Conservation (phyloP, 2,113 vertebrate species). For the Vidua chalybeata region DNA sequence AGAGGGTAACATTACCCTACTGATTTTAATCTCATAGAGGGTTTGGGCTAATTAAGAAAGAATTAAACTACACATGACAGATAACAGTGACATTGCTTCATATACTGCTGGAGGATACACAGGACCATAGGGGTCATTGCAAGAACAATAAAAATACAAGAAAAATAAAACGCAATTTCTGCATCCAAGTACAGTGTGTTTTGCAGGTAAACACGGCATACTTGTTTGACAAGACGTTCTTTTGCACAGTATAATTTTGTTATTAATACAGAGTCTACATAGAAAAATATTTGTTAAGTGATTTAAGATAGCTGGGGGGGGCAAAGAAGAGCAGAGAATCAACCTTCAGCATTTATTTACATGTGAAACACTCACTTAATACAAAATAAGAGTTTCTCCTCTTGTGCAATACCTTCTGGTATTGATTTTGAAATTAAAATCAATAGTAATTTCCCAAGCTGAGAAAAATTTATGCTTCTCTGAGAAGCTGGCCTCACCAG, state of each 20-base stretch:
- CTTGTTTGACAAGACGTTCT: not conserved
- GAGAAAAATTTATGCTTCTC: not conserved
- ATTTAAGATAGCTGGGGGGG: not conserved
- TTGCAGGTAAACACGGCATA: not conserved
- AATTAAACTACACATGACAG: not conserved
- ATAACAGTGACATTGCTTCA: not conserved
- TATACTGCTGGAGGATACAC: not conserved
- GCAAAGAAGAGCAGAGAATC: not conserved
- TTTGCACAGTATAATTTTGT: not conserved
- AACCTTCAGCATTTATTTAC: not conserved
- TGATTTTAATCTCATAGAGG: not conserved
- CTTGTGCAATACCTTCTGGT: not conserved
- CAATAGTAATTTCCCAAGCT: not conserved
- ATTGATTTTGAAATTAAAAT: not conserved
- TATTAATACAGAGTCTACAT: not conserved
- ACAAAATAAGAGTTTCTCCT: not conserved
- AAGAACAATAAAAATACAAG: not conserved
- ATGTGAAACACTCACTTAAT: not conserved
- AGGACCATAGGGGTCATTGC: not conserved
- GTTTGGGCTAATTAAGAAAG: slow-evolving; percentile 14
- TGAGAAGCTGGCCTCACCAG: not conserved
- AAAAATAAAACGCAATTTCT: not conserved
- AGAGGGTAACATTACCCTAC: not conserved
- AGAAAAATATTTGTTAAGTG: not conserved
- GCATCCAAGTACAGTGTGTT: not conserved